Conservation (phyloP, 2,888 invertebrate genomes). For the Trypoxylon attenuatum region DNA sequence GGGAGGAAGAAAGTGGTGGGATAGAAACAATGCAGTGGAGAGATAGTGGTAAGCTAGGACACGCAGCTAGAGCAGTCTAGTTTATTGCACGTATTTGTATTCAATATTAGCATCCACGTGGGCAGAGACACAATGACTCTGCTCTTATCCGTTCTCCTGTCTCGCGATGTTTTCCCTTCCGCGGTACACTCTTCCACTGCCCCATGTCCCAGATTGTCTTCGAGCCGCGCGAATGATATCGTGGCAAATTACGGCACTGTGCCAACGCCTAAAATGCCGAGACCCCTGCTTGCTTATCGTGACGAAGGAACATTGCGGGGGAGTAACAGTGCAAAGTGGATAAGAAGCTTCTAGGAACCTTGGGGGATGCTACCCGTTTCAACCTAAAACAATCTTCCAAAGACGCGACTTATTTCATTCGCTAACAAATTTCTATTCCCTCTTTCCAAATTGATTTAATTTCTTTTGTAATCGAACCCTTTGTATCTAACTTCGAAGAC, state of each 20-base stretch:
- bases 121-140: slow-evolving; percentile 66
- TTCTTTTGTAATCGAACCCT: too few species aligned
- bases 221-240: slow-evolving; percentile 26
- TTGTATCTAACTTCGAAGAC: too few species aligned
- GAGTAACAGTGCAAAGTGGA: too few species aligned
- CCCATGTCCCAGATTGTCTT: slow-evolving; percentile 31
- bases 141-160: slow-evolving; percentile 55
- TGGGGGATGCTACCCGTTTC: too few species aligned
- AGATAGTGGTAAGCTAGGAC: slow-evolving; percentile 43
- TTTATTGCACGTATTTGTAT: slow-evolving; percentile 63
- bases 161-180: slow-evolving; percentile 41
- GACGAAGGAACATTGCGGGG: slow-evolving; percentile 26
- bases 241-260: slow-evolving; percentile 42
- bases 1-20: slow-evolving; percentile 16
- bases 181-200: slow-evolving; percentile 18
- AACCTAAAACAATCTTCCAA: too few species aligned
- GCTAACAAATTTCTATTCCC: too few species aligned
- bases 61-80: slow-evolving; percentile 46
- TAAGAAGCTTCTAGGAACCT: too few species aligned
- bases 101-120: slow-evolving; percentile 67
- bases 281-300: slow-evolving; percentile 23
- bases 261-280: slow-evolving; percentile 32
- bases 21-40: slow-evolving; percentile 37
- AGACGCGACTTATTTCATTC: too few species aligned
- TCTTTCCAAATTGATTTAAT: too few species aligned